Evolutionary conservation across 2,888 invertebrate genomes (phyloP).

Genomic region (Eristalis arbustorum): DNA sequence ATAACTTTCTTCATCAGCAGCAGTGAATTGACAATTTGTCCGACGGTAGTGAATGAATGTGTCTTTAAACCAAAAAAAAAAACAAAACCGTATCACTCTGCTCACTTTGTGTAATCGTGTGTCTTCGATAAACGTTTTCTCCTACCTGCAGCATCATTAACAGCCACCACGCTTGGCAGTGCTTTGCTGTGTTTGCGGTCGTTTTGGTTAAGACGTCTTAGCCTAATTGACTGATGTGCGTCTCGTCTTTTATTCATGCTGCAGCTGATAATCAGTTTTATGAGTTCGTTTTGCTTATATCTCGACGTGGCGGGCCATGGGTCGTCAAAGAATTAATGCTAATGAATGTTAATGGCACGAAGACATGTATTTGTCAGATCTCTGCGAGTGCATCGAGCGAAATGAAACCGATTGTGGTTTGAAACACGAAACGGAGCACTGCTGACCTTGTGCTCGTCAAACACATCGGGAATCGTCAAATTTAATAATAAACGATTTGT

Average conservation of each 20-base stretch:
- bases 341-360: not conserved
- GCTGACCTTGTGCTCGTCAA: not conserved
- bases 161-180: too few species aligned
- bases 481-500: not conserved
- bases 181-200: not conserved
- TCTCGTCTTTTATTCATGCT: slow-evolving; percentile 6
- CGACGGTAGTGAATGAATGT: slow-evolving; percentile 10
- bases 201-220: slow-evolving; percentile 1
- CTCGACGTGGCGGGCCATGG: not conserved
- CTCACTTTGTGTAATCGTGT: slow-evolving; percentile 1
- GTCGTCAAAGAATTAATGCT: not conserved
- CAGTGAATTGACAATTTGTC: slow-evolving; percentile 42
- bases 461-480: not conserved
- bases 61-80: not conserved
- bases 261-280: not conserved
- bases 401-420: not conserved
- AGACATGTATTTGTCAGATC: not conserved
- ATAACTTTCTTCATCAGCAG: slow-evolving; percentile 23
- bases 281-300: not conserved
- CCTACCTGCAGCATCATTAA: slow-evolving; percentile 20
- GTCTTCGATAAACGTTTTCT: slow-evolving; percentile 13
- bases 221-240: slow-evolving; percentile 1
- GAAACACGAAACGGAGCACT: not conserved
- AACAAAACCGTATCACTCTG: not conserved
- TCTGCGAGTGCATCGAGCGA: not conserved